phyloP scores from a whole-genome alignment of 37 sponge, comb jelly and placozoan species.

The Bolinopsis microptera region DNA sequence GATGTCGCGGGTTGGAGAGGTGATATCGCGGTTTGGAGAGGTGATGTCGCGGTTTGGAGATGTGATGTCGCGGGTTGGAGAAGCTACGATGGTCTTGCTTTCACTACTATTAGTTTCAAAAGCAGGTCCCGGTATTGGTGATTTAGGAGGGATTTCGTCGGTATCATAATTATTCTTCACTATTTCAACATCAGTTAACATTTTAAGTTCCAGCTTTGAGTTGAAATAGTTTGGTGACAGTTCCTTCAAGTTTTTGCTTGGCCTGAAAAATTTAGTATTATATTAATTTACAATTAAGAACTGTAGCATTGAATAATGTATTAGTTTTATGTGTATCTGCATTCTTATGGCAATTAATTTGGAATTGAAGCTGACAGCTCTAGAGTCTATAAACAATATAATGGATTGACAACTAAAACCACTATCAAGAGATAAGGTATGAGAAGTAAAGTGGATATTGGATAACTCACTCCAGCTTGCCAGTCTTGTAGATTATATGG shows the following conservation, averaged over 20 bases:
- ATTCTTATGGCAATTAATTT: too few species aligned
- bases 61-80: not conserved
- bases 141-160: not conserved
- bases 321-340: too few species aligned
- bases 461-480: not conserved
- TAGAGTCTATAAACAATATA: too few species aligned
- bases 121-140: not conserved
- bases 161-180: slow-evolving; percentile 14
- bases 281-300: too few species aligned
- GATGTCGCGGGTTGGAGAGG: not conserved
- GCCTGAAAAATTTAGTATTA: not conserved
- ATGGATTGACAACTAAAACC: not conserved
- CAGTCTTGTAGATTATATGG: slow-evolving; percentile 33
- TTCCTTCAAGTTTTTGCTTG: not conserved
- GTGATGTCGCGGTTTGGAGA: not conserved
- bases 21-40: not conserved
- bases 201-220: not conserved
- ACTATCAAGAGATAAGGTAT: not conserved
- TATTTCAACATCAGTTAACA: slow-evolving; percentile 52
- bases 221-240: not conserved
- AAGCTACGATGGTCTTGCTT: not conserved
- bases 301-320: too few species aligned
- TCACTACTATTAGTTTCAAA: not conserved
- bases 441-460: not conserved
- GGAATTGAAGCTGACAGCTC: too few species aligned